Evolutionary conservation across 2,113 vertebrate species (phyloP).

Genomic region (Periophthalmodon schlosseri): DNA sequence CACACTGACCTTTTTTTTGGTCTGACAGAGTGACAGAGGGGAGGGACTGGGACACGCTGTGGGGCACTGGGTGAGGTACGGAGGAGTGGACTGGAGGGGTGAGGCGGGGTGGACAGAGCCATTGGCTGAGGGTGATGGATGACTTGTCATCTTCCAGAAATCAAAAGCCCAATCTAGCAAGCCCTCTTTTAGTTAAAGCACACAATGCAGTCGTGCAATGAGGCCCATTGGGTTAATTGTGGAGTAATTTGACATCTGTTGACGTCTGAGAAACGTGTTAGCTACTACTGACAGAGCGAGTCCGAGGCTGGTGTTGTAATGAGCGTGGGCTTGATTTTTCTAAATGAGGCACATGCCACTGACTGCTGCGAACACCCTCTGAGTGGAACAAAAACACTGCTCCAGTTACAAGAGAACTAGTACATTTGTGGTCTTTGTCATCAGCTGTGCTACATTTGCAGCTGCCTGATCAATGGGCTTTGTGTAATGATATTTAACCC

Average conservation of each 20-base stretch:
- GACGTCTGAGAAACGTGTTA: conserved; percentile 66
- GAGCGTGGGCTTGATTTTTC: conserved; percentile 70
- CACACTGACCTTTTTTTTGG: conserved; percentile 74
- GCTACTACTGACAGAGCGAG: conserved; percentile 52
- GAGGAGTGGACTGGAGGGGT: conserved; percentile 32
- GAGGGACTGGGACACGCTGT: conserved; percentile 37
- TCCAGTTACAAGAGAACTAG: conserved; percentile 65
- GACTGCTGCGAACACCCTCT: conserved; percentile 54
- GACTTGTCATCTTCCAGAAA: conserved; percentile 72
- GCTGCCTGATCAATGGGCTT: conserved; percentile 60
- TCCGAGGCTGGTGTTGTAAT: conserved; percentile 58
- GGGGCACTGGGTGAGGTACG: conserved; percentile 48
- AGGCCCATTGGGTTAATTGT: conserved; percentile 73
- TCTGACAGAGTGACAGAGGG: conserved; percentile 70
- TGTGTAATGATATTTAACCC: conserved; percentile 59
- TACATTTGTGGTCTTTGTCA: conserved; percentile 67
- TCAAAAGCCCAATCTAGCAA: conserved; percentile 68
- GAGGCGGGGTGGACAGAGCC: conserved; percentile 29
- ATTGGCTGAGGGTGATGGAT: conserved; percentile 67
- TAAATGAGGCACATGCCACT: conserved; percentile 67
- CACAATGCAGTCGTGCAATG: conserved; percentile 58
- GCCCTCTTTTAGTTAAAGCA: conserved; percentile 56
- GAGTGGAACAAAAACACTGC: conserved; percentile 70
- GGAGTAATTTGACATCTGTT: conserved; percentile 78
- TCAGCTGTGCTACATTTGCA: conserved; percentile 47